Base-by-base conservation (phyloP, 2,888 invertebrate genomes). In the Lingula anatina region DNA sequence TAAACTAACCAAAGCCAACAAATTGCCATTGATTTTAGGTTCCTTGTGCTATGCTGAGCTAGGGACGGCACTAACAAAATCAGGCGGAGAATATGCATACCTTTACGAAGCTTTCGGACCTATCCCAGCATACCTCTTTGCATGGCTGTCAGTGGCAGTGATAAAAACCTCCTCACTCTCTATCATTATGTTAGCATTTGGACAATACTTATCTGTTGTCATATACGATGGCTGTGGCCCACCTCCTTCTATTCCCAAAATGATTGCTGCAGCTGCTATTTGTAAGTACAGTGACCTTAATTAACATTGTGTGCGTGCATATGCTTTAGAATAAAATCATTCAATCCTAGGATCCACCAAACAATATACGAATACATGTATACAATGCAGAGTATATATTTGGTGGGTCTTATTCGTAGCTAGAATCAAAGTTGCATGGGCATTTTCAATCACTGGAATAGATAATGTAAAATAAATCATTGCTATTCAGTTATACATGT, bases 21-120 rank as follows among this genome's bases (percentile, higher is more conserved):
- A n/a, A n/a, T n/a, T n/a, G n/a, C n/a, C n/a, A n/a, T n/a, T n/a
- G n/a, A n/a, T 43, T 39, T 20, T 60, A 90, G 93, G 93, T 77
- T 92, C 93, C 71, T 83, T 94, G 71, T 86, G 91, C 63, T 94
- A 93, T 78, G 92, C 92, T 68, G 93, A 94, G 81, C 80, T 94
- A 76, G 93, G 93, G 71, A 93, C 93, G 60, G 90, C 93, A 88
- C 92, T 93, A 79, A 90, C 92, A 68, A 90, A 90, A 66, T 91
- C 91, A 58, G 93, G 93, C 60, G 93, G 91, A 57, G 93, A 94
- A 79, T 93, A 93, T 83, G 91, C 91, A 62, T 93, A 94, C 79
- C 91, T 92, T 80, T 89, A 91, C 88, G 91, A 91, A 78, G 92
- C 92, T 51, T 92, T 91, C 78, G 93, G 93, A 60, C 87, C 90